phyloP scores from a whole-genome alignment of 2,888 invertebrate species.

The Sinhomidia bicolor region DNA sequence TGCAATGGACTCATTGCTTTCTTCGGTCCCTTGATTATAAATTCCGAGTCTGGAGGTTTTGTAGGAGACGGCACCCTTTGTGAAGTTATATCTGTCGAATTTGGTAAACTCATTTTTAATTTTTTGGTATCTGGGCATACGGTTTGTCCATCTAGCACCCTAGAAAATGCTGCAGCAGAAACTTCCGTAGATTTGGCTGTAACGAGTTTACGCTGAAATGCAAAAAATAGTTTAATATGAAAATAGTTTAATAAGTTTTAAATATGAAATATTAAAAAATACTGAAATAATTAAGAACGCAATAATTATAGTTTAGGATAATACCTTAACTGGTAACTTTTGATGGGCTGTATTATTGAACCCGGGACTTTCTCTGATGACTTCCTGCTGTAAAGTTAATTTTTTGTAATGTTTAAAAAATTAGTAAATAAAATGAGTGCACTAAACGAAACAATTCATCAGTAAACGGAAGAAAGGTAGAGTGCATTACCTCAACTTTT shows the following conservation, averaged over 20 bases:
- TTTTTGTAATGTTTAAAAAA: not conserved
- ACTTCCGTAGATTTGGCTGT: constrained; percentile 12
- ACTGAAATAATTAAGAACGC: not conserved
- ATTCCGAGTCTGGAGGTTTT: constrained; percentile 8
- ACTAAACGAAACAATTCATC: not conserved
- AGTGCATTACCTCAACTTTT: constrained; percentile 28
- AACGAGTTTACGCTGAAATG: constrained; percentile 48
- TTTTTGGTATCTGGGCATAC: constrained; percentile 51
- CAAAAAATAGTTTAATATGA: too few species aligned
- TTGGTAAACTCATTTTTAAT: constrained; percentile 64
- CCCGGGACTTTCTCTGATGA: constrained; percentile 59
- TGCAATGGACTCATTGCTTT: constrained; percentile 57
- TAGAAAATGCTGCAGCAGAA: constrained; percentile 10
- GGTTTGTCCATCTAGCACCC: constrained; percentile 11
- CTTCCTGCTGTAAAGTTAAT: constrained; percentile 1
- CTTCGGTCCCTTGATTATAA: constrained; percentile 24
- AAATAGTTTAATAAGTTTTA: too few species aligned
- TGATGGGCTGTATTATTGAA: constrained; percentile 35
- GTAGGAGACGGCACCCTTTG: constrained; percentile 31
- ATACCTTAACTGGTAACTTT: constrained; percentile 40
- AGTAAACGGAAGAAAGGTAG: not conserved
- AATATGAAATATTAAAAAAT: not conserved
- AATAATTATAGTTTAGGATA: constrained; percentile 20
- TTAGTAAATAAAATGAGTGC: not conserved
- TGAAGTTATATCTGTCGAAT: constrained; percentile 61